Base-by-base conservation (phyloP, 2,113 vertebrate species). In the Pedionomus torquatus region DNA sequence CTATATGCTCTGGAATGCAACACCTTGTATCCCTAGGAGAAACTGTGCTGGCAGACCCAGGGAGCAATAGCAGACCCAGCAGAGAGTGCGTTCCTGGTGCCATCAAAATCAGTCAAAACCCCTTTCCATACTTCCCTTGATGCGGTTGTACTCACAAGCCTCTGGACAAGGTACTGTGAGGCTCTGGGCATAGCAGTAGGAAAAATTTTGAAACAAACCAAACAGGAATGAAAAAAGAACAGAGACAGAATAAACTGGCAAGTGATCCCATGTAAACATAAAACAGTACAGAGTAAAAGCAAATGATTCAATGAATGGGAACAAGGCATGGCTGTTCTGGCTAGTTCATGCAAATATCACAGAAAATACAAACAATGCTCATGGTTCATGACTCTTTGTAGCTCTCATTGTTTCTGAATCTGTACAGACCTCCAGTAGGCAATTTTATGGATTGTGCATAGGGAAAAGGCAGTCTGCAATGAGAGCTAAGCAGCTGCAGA, bases 131-230 rank as follows among this genome's bases (percentile, higher is more conserved):
- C 24, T 52, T 51, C 26, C 68, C 13, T 77, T 3, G 0, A 6
- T 0, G 2, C 0, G 0, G 7, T 5, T 81, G 37, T 68, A 7
- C 30, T 71, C 2, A 3, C 13, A 48, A 71, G 6, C 13, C 11
- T 28, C 20, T 90, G 39, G 48, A 69, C 26, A 76, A 82, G 18
- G 35, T 85, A 21, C 13, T 68, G 26, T 46, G n/a, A 54, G 41
- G n/a, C 39, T 68, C 43, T 68, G 41, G 33, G 28, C 7, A 55
- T 3, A 84, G 44, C 5, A 51, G 9, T 30, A 68, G 66, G 44
- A 75, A 87, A 87, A 65, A 20, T 5, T 35, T 52, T 72, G 25
- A 83, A 89, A 65, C 9, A 9, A 77, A n/a, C 5, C 39, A 71
- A 70, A 89, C 5, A 89, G 10, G 18, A 54, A 83, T 69, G 3